phyloP scores from a whole-genome alignment of 2,888 invertebrate species.

The Agrotis exclamationis region DNA sequence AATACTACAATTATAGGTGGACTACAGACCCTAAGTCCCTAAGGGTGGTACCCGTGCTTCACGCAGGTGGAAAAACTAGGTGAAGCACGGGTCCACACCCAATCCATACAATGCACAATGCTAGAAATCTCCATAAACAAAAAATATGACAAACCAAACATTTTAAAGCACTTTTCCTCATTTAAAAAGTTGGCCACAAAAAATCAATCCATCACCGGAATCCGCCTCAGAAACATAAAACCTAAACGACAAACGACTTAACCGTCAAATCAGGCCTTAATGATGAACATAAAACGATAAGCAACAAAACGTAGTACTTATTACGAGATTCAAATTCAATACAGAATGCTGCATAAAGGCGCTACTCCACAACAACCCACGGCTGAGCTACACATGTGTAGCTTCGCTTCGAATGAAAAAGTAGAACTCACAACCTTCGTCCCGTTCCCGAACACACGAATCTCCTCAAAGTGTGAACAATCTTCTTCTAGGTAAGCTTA shows the following conservation, averaged over 20 bases:
- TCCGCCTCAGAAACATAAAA: constrained; percentile 39
- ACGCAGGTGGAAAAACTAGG: no score
- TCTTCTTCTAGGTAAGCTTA: no score
- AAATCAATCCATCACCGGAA: constrained; percentile 34
- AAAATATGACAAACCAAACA: no score
- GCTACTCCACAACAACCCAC: not conserved
- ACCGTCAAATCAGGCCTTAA: constrained; percentile 50
- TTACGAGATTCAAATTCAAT: constrained; percentile 27
- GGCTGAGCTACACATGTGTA: not conserved
- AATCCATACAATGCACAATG: no score
- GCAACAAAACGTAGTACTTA: constrained; percentile 43
- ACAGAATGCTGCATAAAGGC: constrained; percentile 25
- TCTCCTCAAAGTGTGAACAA: no score
- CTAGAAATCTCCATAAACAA: no score
- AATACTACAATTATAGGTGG: no score
- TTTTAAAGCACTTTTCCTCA: not conserved
- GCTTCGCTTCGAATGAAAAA: not conserved
- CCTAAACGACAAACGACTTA: constrained; percentile 54
- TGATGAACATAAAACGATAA: constrained; percentile 58
- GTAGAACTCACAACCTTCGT: no score
- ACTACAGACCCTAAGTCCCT: no score
- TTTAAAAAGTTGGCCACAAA: constrained; percentile 2
- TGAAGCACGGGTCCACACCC: no score
- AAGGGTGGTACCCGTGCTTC: no score
- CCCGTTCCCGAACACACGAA: no score